Conservation (phyloP, 2,797 vertebrate species). For the Lithobates sylvaticus region DNA sequence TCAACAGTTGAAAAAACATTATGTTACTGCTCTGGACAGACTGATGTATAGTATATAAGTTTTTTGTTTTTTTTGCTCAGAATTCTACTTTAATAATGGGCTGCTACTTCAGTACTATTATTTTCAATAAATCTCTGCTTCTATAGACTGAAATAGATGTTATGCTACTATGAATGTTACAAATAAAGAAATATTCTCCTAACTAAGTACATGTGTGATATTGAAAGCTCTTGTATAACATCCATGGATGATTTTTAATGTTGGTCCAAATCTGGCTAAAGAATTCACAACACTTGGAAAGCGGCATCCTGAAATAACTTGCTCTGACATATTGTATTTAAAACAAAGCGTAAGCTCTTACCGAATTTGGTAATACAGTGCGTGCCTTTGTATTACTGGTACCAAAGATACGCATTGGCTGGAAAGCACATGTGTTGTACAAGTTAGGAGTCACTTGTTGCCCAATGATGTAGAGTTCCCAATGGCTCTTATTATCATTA, state of each 20-base stretch:
- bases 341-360: constrained; percentile 52
- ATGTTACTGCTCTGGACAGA: neutral
- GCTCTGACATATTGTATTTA: constrained; percentile 49
- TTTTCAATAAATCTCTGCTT: neutral
- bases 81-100: neutral
- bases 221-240: constrained; percentile 57
- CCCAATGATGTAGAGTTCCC: too few relatives aligned
- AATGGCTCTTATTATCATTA: too few relatives aligned
- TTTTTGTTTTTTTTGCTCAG: too few relatives aligned
- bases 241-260: constrained; percentile 54
- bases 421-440: neutral
- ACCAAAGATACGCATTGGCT: neutral
- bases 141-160: neutral
- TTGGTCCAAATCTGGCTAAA: constrained; percentile 53
- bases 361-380: constrained; percentile 59
- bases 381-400: constrained; percentile 20
- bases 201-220: constrained; percentile 57
- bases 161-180: constrained; percentile 12
- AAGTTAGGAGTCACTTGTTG: neutral
- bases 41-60: neutral
- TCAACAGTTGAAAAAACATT: too few relatives aligned
- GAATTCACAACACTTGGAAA: constrained; percentile 59
- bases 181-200: constrained; percentile 36
- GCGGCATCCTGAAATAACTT: constrained; percentile 53
- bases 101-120: neutral